These are phyloP conservation scores for Perca fluviatilis DNA, from an alignment of 2,113 vertebrate species.

Conservation along the genomic window DNA sequence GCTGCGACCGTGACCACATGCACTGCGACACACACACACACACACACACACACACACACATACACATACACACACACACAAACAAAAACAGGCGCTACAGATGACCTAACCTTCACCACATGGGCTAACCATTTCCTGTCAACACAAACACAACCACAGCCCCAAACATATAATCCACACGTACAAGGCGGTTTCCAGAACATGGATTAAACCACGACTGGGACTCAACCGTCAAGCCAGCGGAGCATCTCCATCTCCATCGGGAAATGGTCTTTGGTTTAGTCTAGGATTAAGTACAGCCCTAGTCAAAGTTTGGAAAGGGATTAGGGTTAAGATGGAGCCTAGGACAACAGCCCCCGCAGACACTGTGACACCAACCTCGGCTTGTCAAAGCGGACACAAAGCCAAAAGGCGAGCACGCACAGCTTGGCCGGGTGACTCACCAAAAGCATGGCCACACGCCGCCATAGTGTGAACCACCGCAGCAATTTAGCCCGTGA, in stretches of 20 bases:
- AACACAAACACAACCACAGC: constrained; percentile 70
- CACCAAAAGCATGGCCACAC: constrained; percentile 57
- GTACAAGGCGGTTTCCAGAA: constrained; percentile 65
- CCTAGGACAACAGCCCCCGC: constrained; percentile 56
- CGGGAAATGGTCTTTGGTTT: constrained; percentile 51
- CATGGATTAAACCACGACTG: constrained; percentile 38
- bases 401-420: constrained; percentile 57
- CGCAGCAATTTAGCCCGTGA: constrained; percentile 46
- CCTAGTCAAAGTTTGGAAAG: constrained; percentile 64
- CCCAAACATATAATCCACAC: constrained; percentile 79
- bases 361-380: constrained; percentile 66
- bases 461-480: constrained; percentile 52
- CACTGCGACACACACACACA: constrained; percentile 5
- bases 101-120: constrained; percentile 68
- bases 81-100: constrained; percentile 34
- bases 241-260: constrained; percentile 36
- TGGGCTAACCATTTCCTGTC: constrained; percentile 76
- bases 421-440: constrained; percentile 52
- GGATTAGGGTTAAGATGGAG: constrained; percentile 70
- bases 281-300: constrained; percentile 55
- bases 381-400: constrained; percentile 60
- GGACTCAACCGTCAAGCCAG: constrained; percentile 31
- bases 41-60: constrained; percentile 14
- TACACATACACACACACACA: constrained; percentile 26
- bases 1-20: constrained; percentile 54